Evolutionary conservation across 2,888 invertebrate genomes (phyloP).

Genomic region (Epinotia ramella): DNA sequence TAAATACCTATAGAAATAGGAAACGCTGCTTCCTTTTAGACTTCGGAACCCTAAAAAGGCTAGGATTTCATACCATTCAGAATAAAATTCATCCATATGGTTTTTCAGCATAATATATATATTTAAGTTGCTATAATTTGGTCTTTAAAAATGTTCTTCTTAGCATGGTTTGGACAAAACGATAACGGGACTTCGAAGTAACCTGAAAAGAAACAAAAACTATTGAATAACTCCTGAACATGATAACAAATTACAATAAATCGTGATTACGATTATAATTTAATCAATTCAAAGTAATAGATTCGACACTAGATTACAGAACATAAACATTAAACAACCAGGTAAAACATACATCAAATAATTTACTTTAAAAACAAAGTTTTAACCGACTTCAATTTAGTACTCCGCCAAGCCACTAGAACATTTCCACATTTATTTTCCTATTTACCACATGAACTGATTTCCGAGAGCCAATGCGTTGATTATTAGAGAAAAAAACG

Average conservation of each 20-base stretch:
- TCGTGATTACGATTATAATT: not conserved
- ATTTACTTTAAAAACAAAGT: too few species aligned
- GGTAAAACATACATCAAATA: too few species aligned
- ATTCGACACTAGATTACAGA: not conserved
- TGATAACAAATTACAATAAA: not conserved
- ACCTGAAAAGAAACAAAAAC: constrained; percentile 57
- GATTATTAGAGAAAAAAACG: too few species aligned
- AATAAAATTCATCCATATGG: not conserved
- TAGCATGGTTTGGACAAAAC: constrained; percentile 68
- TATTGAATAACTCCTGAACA: not conserved
- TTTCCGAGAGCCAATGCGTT: too few species aligned
- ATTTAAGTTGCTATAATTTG: constrained; percentile 55
- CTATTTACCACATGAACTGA: too few species aligned
- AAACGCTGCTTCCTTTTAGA: too few species aligned
- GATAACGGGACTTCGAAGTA: constrained; percentile 71
- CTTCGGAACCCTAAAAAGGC: too few species aligned
- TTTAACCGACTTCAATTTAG: too few species aligned
- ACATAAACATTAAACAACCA: not conserved
- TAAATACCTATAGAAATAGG: too few species aligned
- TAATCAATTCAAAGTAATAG: not conserved
- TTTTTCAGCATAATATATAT: not conserved
- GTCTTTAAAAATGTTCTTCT: constrained; percentile 77
- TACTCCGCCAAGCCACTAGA: too few species aligned
- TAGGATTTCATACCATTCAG: not conserved
- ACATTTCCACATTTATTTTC: too few species aligned